Evolutionary conservation across 2,888 invertebrate genomes (phyloP).

Genomic region (Sesia apiformis): DNA sequence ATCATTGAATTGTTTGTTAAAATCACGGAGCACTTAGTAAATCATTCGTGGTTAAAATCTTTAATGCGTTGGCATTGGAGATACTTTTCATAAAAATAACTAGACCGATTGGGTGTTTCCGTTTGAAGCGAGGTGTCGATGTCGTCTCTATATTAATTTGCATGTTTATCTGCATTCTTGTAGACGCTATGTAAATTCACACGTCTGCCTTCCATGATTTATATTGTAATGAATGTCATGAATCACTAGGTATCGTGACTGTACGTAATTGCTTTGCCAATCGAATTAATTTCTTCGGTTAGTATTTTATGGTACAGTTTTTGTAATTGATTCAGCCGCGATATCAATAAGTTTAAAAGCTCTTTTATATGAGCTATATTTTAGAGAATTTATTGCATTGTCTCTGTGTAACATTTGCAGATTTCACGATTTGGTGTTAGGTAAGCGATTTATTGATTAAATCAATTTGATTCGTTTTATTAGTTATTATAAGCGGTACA

Average conservation of each 20-base stretch:
- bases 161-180: constrained; percentile 42
- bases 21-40: too few species aligned
- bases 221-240: constrained; percentile 50
- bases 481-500: too few species aligned
- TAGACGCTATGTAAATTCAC: constrained; percentile 51
- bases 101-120: background rate
- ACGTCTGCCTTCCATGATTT: constrained; percentile 45
- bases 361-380: constrained; percentile 25
- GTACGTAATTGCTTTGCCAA: constrained; percentile 65
- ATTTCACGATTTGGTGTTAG: constrained; percentile 5
- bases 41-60: too few species aligned
- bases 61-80: too few species aligned
- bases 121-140: background rate
- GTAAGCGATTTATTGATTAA: constrained; percentile 13
- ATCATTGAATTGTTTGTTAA: too few species aligned
- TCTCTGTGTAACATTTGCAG: constrained; percentile 1
- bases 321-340: constrained; percentile 58
- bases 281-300: constrained; percentile 64
- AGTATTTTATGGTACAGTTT: constrained; percentile 63
- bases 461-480: too few species aligned
- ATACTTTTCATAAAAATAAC: background rate
- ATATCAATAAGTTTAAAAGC: constrained; percentile 40
- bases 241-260: constrained; percentile 65
- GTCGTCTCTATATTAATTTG: constrained; percentile 21
- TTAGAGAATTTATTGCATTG: constrained; percentile 11